Conservation (phyloP, 2,888 invertebrate species). For the Caenorhabditis sp. region DNA sequence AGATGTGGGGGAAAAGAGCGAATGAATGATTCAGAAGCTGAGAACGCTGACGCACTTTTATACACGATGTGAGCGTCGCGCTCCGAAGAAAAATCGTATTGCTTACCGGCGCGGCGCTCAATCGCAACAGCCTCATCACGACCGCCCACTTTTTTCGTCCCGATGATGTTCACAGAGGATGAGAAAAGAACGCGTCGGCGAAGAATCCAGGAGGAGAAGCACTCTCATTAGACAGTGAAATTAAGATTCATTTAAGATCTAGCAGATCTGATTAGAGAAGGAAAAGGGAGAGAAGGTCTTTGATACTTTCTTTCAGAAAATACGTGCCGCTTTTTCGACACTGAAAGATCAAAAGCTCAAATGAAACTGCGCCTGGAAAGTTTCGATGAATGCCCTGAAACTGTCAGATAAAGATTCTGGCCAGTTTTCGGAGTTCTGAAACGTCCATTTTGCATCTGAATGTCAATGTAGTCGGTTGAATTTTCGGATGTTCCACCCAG, state of each 20-base stretch:
- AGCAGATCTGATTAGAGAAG: neutral
- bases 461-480: too few relatives aligned
- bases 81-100: conserved; percentile 62
- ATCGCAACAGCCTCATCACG: conserved; percentile 51
- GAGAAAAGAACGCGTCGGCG: conserved; percentile 13
- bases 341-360: conserved; percentile 11
- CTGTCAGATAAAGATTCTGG: too few relatives aligned
- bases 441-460: neutral
- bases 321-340: neutral
- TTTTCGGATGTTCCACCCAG: neutral
- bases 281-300: conserved; percentile 7
- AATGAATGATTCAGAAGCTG: conserved; percentile 50
- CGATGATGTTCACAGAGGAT: conserved; percentile 26
- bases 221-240: conserved; percentile 34
- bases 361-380: neutral
- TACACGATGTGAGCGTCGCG: conserved; percentile 39
- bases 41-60: conserved; percentile 52
- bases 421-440: neutral
- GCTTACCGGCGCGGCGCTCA: conserved; percentile 50
- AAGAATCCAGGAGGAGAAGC: neutral
- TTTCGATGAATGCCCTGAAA: too few relatives aligned
- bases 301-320: conserved; percentile 23
- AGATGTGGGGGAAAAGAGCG: conserved; percentile 6
- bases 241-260: conserved; percentile 26
- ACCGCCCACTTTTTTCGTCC: conserved; percentile 32